These are phyloP conservation scores for Cossypha niveicapilla DNA, from an alignment of 2,797 vertebrate species.

Conservation along the genomic window DNA sequence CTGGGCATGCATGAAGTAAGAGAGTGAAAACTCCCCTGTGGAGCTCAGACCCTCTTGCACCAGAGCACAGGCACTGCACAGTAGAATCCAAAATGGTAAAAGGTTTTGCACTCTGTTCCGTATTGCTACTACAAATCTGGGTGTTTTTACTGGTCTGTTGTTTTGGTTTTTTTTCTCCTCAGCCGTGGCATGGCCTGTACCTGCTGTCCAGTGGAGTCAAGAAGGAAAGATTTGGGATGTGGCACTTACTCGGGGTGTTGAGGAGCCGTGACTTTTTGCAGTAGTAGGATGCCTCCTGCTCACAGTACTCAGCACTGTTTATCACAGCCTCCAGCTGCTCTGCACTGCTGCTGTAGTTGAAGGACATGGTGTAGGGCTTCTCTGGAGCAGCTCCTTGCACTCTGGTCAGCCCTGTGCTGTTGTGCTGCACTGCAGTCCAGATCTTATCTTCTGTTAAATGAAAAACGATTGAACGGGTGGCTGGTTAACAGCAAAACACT, in stretches of 20 bases:
- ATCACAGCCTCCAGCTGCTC: constrained; percentile 87
- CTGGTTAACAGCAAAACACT: not conserved
- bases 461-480: not conserved
- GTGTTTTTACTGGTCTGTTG: not conserved
- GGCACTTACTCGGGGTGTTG: constrained; percentile 85
- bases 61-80: not conserved
- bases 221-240: not conserved
- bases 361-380: constrained; percentile 78
- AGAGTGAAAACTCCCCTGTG: not conserved
- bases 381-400: constrained; percentile 76
- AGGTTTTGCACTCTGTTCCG: not conserved
- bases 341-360: constrained; percentile 83
- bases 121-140: not conserved
- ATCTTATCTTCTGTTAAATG: constrained; percentile 85
- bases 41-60: not conserved
- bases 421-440: constrained; percentile 89
- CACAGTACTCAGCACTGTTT: constrained; percentile 85
- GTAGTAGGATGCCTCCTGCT: constrained; percentile 88
- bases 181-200: not conserved
- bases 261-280: constrained; percentile 91
- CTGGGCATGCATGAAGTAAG: not conserved
- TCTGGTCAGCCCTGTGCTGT: constrained; percentile 79
- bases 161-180: not conserved
- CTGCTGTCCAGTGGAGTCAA: not conserved
- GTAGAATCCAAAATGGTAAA: not conserved